Conservation (phyloP, 2,797 vertebrate genomes). For the Sparidentex hasta region DNA sequence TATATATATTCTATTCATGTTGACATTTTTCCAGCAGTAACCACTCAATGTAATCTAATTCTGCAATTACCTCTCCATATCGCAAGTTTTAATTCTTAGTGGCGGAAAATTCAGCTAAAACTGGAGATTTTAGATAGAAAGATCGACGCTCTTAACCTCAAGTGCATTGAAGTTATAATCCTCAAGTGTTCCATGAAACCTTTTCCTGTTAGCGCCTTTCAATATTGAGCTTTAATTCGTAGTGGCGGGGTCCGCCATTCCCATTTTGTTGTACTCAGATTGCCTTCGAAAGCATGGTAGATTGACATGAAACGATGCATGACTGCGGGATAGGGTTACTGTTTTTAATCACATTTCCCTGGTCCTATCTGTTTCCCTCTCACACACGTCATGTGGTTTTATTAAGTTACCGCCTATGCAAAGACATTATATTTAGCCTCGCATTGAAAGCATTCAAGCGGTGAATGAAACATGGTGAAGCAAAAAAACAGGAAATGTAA, state of each 20-base stretch:
- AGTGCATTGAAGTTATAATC: no score
- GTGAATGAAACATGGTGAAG: slow-evolving; percentile 1
- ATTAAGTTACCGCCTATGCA: not conserved
- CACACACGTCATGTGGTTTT: not conserved
- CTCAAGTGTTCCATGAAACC: no score
- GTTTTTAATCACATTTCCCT: not conserved
- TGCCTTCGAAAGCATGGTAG: not conserved
- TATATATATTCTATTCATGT: not conserved
- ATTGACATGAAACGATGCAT: not conserved
- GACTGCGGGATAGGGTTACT: not conserved
- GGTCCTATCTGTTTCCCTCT: not conserved
- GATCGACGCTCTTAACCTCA: no score
- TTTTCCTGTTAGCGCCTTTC: no score
- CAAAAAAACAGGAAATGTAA: no score
- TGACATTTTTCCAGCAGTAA: not conserved
- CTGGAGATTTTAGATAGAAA: no score
- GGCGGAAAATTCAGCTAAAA: not conserved
- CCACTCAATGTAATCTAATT: not conserved
- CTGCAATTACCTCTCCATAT: not conserved
- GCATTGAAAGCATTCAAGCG: not conserved
- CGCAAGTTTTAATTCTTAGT: not conserved
- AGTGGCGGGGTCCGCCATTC: not conserved
- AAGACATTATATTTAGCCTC: not conserved
- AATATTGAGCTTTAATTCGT: no score
- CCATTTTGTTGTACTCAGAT: not conserved